Evolutionary conservation across 2,113 vertebrate genomes (phyloP), one percentile per base, ranked within the genome.

Genomic region (Cyphotilapia sp.): DNA sequence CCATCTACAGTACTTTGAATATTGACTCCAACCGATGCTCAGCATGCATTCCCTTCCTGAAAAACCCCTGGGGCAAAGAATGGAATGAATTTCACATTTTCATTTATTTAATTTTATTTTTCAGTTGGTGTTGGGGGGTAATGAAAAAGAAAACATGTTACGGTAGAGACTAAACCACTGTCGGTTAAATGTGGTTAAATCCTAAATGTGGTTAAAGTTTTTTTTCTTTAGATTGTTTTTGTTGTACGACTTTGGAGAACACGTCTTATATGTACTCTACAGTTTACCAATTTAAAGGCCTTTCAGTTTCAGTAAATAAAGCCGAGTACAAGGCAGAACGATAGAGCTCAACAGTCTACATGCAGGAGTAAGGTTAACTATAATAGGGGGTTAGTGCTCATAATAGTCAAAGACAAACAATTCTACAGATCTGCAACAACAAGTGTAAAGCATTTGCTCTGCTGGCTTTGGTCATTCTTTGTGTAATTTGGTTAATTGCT

Each of bases 401-500:
- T 90, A 78, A 89, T 92, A 87, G 88, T 91, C 53, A 89, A 33
- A 85, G 81, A 38, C 33, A 40, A 91, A 29, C 10, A 33, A 80
- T 88, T 87, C 82, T 1, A 24, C 57, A 87, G 87, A 88, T 71
- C 85, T 85, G 86, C 12, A 66, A 61, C 11, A 69, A 92, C 59
- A 5, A 87, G 85, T 87, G 81, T 24, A 69, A 88, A 38, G 56
- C 19, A 90, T 90, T 85, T 71, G 4, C 81, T 51, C 83, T 69
- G 38, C 22, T 83, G 86, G 85, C 53, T 42, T 31, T 85, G 81
- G 84, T 82, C 88, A 83, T 92, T 91, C 91, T 80, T 78, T 59
- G 22, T 89, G 87, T 87, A 93, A 94, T 92, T 66, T 86, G 81
- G 84, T 84, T 86, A 90, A 87, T 7, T 40, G 81, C 66, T 78